Percentiles rank a stretch among this genome's conserved stretches.
Evolutionary conservation across 2,113 vertebrate genomes (phyloP).

Genomic region (Centropus bengalensis): DNA sequence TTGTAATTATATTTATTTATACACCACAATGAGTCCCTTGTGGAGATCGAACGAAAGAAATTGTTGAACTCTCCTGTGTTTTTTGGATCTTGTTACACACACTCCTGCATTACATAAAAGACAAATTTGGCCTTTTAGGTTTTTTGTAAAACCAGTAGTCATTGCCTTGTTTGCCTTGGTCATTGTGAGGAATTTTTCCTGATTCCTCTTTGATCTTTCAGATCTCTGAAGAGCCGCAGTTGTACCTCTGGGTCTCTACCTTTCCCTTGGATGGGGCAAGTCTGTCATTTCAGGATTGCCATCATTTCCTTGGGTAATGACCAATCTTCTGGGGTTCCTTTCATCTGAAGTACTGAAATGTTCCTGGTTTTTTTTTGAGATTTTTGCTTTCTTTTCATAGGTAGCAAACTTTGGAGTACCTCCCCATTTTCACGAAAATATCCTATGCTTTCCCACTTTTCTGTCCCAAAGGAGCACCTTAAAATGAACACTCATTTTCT

Average conservation of each 20-base stretch:
- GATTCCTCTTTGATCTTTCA: background rate
- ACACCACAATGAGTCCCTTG: accelerated
- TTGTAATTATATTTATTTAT: background rate
- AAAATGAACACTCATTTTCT: background rate
- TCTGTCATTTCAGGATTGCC: background rate
- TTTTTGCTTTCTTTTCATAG: background rate
- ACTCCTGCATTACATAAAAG: background rate
- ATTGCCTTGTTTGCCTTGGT: background rate
- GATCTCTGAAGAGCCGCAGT: background rate
- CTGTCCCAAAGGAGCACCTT: background rate
- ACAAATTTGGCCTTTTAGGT: background rate
- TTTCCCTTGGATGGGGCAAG: background rate
- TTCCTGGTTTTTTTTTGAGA: background rate
- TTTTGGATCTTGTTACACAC: background rate
- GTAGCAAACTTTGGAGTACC: background rate
- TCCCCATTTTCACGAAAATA: background rate
- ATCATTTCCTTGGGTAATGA: background rate
- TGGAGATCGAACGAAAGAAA: background rate
- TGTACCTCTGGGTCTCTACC: background rate
- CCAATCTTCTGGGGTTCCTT: background rate
- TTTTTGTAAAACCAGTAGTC: background rate
- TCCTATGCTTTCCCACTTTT: background rate
- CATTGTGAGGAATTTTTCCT: accelerated
- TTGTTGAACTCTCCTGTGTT: accelerated
- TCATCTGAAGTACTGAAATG: background rate